Percentiles rank a stretch among this genome's conserved stretches.
Conservation (phyloP, 2,797 vertebrate species). For the Acrossocheilus wenchowensis region DNA sequence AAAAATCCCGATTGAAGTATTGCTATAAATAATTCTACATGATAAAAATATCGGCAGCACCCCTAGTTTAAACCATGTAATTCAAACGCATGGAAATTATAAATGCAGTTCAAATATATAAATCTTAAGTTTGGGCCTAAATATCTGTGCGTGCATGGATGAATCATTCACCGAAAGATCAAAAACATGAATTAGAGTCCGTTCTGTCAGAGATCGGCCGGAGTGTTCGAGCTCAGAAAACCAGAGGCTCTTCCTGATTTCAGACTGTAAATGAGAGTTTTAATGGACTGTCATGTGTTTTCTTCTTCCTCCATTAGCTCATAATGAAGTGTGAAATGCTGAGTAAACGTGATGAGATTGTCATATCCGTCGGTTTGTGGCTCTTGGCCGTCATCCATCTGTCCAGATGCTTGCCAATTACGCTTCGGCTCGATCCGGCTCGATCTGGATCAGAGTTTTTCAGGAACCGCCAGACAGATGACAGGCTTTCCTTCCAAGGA, state of each 20-base stretch:
- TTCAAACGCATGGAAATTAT: too few species aligned
- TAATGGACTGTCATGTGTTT: conserved; percentile 57
- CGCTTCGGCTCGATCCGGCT: not conserved
- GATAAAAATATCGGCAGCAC: too few species aligned
- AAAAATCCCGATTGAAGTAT: too few species aligned
- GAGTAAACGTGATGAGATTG: conserved; percentile 52
- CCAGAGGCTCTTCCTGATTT: conserved; percentile 12
- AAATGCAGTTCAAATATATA: not conserved
- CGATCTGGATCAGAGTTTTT: not conserved
- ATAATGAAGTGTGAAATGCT: conserved; percentile 60
- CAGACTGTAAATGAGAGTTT: conserved; percentile 53
- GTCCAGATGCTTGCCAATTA: conserved; percentile 21
- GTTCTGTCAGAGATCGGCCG: not conserved
- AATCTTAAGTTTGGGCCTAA: not conserved
- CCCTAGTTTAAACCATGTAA: too few species aligned
- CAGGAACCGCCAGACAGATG: conserved; percentile 3
- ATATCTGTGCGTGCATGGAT: not conserved
- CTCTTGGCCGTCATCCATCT: conserved; percentile 20
- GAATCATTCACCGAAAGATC: not conserved
- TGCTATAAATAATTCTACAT: too few species aligned
- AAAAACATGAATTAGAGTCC: not conserved
- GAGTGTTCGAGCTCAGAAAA: not conserved
- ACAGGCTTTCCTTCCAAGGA: conserved; percentile 9
- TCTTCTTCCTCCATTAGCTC: conserved; percentile 51
- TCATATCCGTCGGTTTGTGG: conserved; percentile 35